These are phyloP conservation scores for Ceratothoa steindachneri DNA, from an alignment of 2,888 invertebrate genomes.

Conservation along the genomic window DNA sequence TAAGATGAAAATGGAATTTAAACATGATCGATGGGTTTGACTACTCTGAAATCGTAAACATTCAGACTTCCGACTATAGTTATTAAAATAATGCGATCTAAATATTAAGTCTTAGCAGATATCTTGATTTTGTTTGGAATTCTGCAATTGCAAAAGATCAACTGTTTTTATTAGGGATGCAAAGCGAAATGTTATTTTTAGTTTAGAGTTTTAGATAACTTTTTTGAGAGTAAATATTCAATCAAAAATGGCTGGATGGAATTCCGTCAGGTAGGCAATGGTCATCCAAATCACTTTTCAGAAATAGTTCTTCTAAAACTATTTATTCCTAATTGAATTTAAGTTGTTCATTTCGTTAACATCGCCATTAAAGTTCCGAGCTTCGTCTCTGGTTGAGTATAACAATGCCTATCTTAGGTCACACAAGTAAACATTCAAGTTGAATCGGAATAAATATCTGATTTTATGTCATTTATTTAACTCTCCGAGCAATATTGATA, in stretches of 20 bases:
- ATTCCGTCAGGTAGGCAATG: not conserved
- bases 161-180: no score
- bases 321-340: no score
- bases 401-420: no score
- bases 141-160: not conserved
- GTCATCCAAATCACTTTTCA: not conserved
- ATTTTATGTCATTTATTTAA: no score
- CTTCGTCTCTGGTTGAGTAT: no score
- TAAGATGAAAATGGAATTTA: not conserved
- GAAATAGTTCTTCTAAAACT: no score
- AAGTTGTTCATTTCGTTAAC: no score
- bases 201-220: not conserved
- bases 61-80: not conserved
- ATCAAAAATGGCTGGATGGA: constrained; percentile 11
- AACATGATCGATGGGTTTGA: not conserved
- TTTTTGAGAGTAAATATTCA: constrained; percentile 7
- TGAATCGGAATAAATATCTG: no score
- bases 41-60: constrained; percentile 9
- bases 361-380: no score
- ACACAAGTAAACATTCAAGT: no score
- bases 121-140: not conserved
- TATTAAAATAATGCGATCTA: not conserved
- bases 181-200: not conserved
- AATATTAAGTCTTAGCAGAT: not conserved
- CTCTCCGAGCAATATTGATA: no score